Evolutionary conservation across 2,797 vertebrate genomes (phyloP), one percentile per base, ranked within the genome.

Genomic region (Anabas testudineus): DNA sequence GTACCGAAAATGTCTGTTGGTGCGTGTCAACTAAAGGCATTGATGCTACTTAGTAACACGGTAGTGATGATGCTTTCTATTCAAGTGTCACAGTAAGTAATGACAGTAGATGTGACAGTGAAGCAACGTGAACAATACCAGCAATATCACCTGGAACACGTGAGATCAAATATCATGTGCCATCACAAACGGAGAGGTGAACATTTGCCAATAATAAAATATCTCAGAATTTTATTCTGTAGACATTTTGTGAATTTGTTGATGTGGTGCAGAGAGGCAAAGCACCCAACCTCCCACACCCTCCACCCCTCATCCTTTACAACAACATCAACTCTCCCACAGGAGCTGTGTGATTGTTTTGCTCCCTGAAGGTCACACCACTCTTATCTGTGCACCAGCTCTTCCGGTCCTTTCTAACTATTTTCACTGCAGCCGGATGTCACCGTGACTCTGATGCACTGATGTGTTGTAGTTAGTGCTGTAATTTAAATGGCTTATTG

Each of bases 331-430:
- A 18, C 18, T 76, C 47, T 86, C 66, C 60, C 78, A 77, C 71
- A 78, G 81, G 19, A 85, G 67, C 48, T 21, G 24, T 26, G 16
- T n/a, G 48, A 10, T 65, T 88, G 80, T 84, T 87, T 77, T 70
- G 66, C 60, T 78, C 72, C 56, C 45, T 67, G 63, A 76, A 80
- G 82, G 82, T 84, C 84, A 69, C 66, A 30, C 32, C 32, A 19
- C 13, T 74, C 88, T 90, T 91, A 90, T 91, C 87, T 66, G 30
- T 14, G 39, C 76, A 46, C 76, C 80, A 78, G 66, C 76, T 81
- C 80, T 85, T 92, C 89, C 82, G 53, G 58, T 47, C 47, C 49
- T 71, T 71, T 62, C 51, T 19, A 36, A 71, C 68, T 80, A 64
- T 77, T 78, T 75, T 82, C 65, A 60, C 56, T 22, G 36, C 42